phyloP scores from a whole-genome alignment of 1,140 invertebrate genomes.

The Aphelinus certus region DNA sequence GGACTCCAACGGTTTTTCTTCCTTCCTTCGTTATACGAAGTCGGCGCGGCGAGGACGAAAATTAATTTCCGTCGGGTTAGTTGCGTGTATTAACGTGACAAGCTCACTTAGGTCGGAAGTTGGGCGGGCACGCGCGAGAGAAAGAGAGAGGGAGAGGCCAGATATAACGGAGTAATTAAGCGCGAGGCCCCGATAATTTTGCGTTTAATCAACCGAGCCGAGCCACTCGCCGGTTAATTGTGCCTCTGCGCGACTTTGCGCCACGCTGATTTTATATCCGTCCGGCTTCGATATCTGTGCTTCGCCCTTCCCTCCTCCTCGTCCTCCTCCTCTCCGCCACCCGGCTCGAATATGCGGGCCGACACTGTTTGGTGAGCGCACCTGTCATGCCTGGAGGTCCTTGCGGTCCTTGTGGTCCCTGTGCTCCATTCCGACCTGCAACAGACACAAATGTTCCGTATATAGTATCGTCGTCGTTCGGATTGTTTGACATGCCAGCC shows the following conservation, averaged over 20 bases:
- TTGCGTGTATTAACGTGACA: conserved; percentile 37
- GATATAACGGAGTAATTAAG: conserved; percentile 48
- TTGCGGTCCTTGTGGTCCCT: conserved; percentile 51
- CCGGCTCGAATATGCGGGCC: too few relatives aligned
- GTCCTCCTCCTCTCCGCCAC: conserved; percentile 11
- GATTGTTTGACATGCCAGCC: not conserved
- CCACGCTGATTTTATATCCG: too few relatives aligned
- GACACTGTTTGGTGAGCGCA: conserved; percentile 4
- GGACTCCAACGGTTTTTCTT: too few relatives aligned
- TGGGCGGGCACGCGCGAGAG: not conserved
- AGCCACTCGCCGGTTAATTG: conserved; percentile 47
- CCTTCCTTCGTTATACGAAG: too few relatives aligned
- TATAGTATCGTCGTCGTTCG: not conserved
- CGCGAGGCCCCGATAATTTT: conserved; percentile 47
- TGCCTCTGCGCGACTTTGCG: conserved; percentile 11
- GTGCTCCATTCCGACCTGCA: conserved; percentile 44
- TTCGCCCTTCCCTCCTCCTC: conserved; percentile 9
- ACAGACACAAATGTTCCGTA: conserved; percentile 7
- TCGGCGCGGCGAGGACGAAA: too few relatives aligned
- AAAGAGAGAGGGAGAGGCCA: too few relatives aligned
- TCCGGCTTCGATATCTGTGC: too few relatives aligned
- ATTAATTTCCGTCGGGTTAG: conserved; percentile 42
- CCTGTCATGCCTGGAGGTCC: conserved; percentile 53
- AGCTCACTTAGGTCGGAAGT: conserved; percentile 27
- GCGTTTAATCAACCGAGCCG: conserved; percentile 53